Conservation (phyloP, 92 coral and sea anemone genomes). For the Scolanthus callimorphus region DNA sequence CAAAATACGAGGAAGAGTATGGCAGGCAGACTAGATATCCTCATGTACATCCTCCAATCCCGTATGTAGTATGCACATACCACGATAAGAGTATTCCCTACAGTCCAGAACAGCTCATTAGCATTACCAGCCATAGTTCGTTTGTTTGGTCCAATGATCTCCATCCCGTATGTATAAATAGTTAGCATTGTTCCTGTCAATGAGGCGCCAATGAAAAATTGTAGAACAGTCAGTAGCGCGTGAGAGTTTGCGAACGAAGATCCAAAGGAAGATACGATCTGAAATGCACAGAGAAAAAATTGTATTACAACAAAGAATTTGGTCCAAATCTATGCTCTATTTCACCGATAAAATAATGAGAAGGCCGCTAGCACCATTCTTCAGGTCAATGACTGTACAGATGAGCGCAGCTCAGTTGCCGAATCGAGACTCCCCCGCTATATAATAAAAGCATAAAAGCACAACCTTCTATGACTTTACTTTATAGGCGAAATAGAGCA, state of each 20-base stretch:
- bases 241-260: slow-evolving; percentile 1
- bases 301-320: too few relatives aligned
- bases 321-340: too few relatives aligned
- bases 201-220: background rate
- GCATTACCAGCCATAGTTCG: slow-evolving; percentile 1
- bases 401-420: too few relatives aligned
- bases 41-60: slow-evolving; percentile 1
- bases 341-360: too few relatives aligned
- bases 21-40: background rate
- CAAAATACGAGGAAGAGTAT: slow-evolving; percentile 1
- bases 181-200: background rate
- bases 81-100: background rate
- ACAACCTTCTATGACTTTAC: too few relatives aligned
- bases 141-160: slow-evolving; percentile 2
- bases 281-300: too few relatives aligned
- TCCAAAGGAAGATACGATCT: background rate
- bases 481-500: too few relatives aligned
- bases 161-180: slow-evolving; percentile 3
- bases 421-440: too few relatives aligned
- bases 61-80: background rate
- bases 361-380: too few relatives aligned
- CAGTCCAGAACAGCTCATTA: slow-evolving; percentile 1
- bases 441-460: too few relatives aligned
- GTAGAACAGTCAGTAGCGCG: slow-evolving; percentile 1
- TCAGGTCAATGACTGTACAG: too few relatives aligned